Evolutionary conservation across 2,888 invertebrate species (phyloP).

Genomic region (Tenthredo mesomela): DNA sequence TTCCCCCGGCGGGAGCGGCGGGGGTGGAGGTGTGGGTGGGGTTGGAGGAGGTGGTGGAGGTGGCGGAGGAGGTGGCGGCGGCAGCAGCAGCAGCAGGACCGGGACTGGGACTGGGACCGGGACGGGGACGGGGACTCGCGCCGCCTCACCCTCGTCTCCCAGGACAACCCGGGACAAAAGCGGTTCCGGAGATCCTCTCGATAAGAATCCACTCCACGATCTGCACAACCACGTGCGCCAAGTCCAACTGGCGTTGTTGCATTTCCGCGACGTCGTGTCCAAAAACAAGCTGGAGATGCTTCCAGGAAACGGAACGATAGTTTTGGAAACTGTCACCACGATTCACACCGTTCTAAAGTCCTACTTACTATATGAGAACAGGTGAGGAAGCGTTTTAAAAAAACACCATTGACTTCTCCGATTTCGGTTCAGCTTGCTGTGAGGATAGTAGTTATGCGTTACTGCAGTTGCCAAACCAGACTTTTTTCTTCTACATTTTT

Average conservation of each 20-base stretch:
- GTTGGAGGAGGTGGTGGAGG: constrained; percentile 66
- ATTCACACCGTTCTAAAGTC: constrained; percentile 85
- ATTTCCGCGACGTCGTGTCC: constrained; percentile 95
- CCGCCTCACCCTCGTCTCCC: constrained; percentile 78
- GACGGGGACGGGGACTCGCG: constrained; percentile 75
- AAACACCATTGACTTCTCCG: too few species aligned
- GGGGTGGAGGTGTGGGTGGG: constrained; percentile 75
- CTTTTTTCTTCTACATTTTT: background rate
- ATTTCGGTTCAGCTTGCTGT: background rate
- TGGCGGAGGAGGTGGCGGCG: constrained; percentile 76
- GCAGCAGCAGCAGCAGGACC: constrained; percentile 63
- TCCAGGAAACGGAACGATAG: constrained; percentile 95
- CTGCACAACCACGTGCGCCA: constrained; percentile 87
- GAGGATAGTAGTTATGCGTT: background rate
- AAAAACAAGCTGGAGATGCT: constrained; percentile 96
- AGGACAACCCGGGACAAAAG: constrained; percentile 76
- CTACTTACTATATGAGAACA: constrained; percentile 79
- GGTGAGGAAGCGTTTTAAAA: constrained; percentile 68
- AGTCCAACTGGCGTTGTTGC: constrained; percentile 89
- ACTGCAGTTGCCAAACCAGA: too few species aligned
- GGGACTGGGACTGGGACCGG: constrained; percentile 65
- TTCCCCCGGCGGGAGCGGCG: constrained; percentile 81
- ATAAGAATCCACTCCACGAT: constrained; percentile 84
- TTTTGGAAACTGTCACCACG: constrained; percentile 94
- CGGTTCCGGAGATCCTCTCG: constrained; percentile 80